phyloP scores from a whole-genome alignment of 2,888 invertebrate genomes.

The Blastobasis adustella region DNA sequence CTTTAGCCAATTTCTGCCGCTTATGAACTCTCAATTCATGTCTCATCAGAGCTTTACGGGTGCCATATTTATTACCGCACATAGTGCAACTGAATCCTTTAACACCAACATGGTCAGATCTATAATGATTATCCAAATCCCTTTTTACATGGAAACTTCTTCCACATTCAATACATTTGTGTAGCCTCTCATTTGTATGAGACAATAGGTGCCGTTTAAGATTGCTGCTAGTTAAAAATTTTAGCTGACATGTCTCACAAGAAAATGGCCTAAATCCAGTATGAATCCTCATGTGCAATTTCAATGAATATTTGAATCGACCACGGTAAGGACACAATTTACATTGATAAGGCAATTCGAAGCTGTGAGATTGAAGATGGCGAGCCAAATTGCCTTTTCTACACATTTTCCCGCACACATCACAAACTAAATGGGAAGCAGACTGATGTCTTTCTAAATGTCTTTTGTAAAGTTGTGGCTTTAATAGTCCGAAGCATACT shows the following conservation, averaged over 20 bases:
- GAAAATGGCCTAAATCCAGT: conserved; percentile 45
- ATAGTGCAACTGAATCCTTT: conserved; percentile 39
- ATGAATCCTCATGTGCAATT: conserved; percentile 14
- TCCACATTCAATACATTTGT: conserved; percentile 41
- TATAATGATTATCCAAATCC: conserved; percentile 42
- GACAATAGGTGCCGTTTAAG: conserved; percentile 46
- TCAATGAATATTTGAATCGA: conserved; percentile 11
- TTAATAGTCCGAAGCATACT: conserved; percentile 24
- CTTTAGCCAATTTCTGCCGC: conserved; percentile 46
- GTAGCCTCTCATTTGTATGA: conserved; percentile 40
- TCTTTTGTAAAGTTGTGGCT: conserved; percentile 29
- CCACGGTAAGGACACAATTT: conserved; percentile 17
- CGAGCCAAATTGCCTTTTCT: conserved; percentile 43
- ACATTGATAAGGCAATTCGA: conserved; percentile 16
- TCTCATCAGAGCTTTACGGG: conserved; percentile 44
- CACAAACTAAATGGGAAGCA: conserved; percentile 40
- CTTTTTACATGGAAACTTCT: conserved; percentile 40
- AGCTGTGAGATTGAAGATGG: conserved; percentile 29
- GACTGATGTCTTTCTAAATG: conserved; percentile 31
- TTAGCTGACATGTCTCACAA: conserved; percentile 40
- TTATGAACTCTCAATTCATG: conserved; percentile 50
- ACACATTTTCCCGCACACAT: conserved; percentile 48
- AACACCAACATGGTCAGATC: conserved; percentile 42
- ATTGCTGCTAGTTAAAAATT: conserved; percentile 46
- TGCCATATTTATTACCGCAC: conserved; percentile 48